phyloP scores from a whole-genome alignment of 2,113 vertebrate species.

The Cryptomyrus ogoouensis region DNA sequence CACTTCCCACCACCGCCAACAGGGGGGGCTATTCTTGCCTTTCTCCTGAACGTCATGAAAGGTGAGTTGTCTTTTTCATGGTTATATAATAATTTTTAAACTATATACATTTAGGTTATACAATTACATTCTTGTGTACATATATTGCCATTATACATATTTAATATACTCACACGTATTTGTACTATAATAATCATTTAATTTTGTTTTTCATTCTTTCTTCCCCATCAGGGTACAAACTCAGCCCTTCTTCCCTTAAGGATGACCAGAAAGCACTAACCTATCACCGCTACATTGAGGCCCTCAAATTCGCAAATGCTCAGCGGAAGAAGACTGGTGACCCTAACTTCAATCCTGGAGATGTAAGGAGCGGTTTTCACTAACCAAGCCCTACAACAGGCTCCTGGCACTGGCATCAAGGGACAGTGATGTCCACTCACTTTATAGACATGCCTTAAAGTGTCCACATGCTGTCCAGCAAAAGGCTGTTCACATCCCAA shows the following conservation, averaged over 20 bases:
- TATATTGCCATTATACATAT: neutral
- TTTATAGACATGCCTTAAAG: neutral
- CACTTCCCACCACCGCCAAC: slow-evolving; percentile 76
- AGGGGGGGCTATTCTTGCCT: slow-evolving; percentile 72
- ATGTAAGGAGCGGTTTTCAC: neutral
- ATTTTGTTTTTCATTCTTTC: slow-evolving; percentile 2
- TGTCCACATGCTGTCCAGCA: neutral
- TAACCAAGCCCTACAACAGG: neutral
- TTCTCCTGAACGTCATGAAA: slow-evolving; percentile 68
- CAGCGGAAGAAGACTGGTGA: slow-evolving; percentile 56
- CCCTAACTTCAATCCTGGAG: slow-evolving; percentile 35
- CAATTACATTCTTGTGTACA: neutral
- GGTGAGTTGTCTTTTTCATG: neutral
- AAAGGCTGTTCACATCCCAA: neutral
- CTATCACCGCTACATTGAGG: slow-evolving; percentile 76
- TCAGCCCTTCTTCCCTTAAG: slow-evolving; percentile 43
- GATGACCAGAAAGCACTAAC: slow-evolving; percentile 38
- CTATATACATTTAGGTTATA: neutral
- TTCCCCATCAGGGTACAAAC: slow-evolving; percentile 59
- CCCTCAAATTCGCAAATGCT: slow-evolving; percentile 77
- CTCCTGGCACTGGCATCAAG: neutral
- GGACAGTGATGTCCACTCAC: neutral
- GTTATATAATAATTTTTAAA: neutral
- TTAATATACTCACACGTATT: neutral
- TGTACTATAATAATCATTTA: neutral